Percentiles rank a stretch among this genome's conserved stretches.
phyloP scores from a whole-genome alignment of 1,140 invertebrate genomes.

The Pogonomyrmex barbatus region DNA sequence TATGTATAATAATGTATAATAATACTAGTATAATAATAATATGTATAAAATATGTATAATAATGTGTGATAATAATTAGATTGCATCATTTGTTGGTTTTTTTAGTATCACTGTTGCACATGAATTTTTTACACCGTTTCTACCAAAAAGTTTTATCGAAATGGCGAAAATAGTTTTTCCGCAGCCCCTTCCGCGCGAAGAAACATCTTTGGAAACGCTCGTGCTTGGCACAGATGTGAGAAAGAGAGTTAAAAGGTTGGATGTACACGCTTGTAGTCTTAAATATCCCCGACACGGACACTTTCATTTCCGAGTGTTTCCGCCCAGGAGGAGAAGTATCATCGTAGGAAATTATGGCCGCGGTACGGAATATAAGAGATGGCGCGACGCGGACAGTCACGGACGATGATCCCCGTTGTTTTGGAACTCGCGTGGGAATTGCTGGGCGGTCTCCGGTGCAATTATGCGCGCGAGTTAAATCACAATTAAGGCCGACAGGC shows the following conservation, averaged over 20 bases:
- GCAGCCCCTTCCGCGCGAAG: background rate
- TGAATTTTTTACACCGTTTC: constrained; percentile 2
- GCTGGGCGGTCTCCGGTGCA: constrained; percentile 28
- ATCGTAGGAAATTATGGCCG: constrained; percentile 71
- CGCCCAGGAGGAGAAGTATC: constrained; percentile 68
- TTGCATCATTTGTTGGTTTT: background rate
- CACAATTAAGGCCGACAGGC: constrained; percentile 33
- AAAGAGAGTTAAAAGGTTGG: constrained; percentile 49
- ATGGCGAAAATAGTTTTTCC: constrained; percentile 31
- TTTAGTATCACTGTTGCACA: background rate
- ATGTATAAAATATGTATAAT: too few species aligned
- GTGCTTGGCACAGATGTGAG: constrained; percentile 40
- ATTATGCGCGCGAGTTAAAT: constrained; percentile 53
- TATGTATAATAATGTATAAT: too few species aligned
- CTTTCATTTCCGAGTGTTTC: constrained; percentile 73
- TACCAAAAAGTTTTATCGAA: background rate
- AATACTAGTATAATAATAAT: too few species aligned
- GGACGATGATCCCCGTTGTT: constrained; percentile 46
- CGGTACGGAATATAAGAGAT: constrained; percentile 32
- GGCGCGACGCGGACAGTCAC: constrained; percentile 5
- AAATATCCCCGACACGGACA: constrained; percentile 72
- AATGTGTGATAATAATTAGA: background rate
- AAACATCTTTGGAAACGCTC: constrained; percentile 33
- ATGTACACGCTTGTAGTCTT: constrained; percentile 49
- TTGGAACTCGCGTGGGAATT: constrained; percentile 27